phyloP scores from a whole-genome alignment of 2,888 invertebrate species.

The Keiferia lycopersicella region DNA sequence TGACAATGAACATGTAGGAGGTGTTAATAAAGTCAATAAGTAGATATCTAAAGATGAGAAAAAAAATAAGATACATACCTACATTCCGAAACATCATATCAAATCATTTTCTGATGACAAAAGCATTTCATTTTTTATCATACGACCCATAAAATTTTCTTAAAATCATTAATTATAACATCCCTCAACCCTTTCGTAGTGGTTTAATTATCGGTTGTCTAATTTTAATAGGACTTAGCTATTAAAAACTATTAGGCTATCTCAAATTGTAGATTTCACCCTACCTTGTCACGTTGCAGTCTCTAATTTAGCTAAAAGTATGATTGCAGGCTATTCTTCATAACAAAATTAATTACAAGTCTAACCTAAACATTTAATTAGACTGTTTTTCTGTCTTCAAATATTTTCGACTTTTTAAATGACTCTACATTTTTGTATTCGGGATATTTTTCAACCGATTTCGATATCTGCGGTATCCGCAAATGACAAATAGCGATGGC shows the following conservation, averaged over 20 bases:
- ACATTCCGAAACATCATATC: background rate
- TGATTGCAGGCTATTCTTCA: conserved; percentile 60
- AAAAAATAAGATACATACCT: background rate
- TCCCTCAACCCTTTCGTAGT: conserved; percentile 53
- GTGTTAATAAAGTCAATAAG: background rate
- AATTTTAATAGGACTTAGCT: conserved; percentile 63
- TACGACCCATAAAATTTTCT: conserved; percentile 28
- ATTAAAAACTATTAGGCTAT: conserved; percentile 78
- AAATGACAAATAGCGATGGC: conserved; percentile 73
- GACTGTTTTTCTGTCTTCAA: background rate
- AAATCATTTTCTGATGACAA: too few relatives aligned
- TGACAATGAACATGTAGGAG: background rate
- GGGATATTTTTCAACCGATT: conserved; percentile 33
- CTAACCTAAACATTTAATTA: conserved; percentile 9
- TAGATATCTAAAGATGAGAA: background rate
- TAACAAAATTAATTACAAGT: conserved; percentile 52
- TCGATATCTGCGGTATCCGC: conserved; percentile 55
- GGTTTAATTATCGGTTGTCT: conserved; percentile 74
- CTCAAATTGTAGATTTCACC: conserved; percentile 59
- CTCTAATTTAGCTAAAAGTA: conserved; percentile 72
- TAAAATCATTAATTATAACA: conserved; percentile 42
- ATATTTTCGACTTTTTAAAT: background rate
- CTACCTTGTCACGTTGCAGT: conserved; percentile 56
- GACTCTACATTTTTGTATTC: background rate
- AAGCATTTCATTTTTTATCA: background rate